Conservation (phyloP, 1,140 invertebrate genomes). For the Trichoplusia ni region DNA sequence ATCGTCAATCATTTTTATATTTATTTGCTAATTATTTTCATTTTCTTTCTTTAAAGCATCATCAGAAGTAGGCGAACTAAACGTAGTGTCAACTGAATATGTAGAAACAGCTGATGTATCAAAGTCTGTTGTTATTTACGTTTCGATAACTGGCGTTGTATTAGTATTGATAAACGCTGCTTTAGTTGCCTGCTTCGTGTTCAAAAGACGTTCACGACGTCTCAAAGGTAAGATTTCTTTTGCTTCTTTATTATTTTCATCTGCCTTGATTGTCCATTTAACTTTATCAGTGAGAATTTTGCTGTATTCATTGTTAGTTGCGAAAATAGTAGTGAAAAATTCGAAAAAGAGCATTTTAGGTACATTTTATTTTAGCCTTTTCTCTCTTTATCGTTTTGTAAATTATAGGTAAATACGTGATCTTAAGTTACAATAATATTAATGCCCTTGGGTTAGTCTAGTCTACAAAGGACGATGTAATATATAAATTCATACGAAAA, state of each 20-base stretch:
- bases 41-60: conserved; percentile 70
- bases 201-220: conserved; percentile 87
- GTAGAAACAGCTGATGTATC: conserved; percentile 82
- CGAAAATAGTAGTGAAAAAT: not conserved
- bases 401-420: too few species aligned
- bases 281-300: conserved; percentile 24
- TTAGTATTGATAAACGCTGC: conserved; percentile 91
- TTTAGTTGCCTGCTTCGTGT: conserved; percentile 92
- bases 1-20: conserved; percentile 19
- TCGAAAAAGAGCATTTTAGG: too few species aligned
- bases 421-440: too few species aligned
- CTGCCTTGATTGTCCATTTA: conserved; percentile 26
- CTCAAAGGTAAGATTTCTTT: conserved; percentile 82
- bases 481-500: too few species aligned
- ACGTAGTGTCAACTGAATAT: conserved; percentile 85
- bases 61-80: conserved; percentile 80
- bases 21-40: conserved; percentile 73
- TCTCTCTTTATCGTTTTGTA: too few species aligned
- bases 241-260: conserved; percentile 38
- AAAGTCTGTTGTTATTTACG: conserved; percentile 91
- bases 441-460: too few species aligned
- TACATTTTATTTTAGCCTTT: too few species aligned
- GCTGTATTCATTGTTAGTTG: conserved; percentile 1
- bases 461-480: too few species aligned
- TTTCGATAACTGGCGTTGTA: conserved; percentile 89